A percentile compares a stretch with the other conserved stretches of the same genome.
Evolutionary conservation across 2,113 vertebrate species (phyloP).

Genomic region (Cryptomyrus ogoouensis): DNA sequence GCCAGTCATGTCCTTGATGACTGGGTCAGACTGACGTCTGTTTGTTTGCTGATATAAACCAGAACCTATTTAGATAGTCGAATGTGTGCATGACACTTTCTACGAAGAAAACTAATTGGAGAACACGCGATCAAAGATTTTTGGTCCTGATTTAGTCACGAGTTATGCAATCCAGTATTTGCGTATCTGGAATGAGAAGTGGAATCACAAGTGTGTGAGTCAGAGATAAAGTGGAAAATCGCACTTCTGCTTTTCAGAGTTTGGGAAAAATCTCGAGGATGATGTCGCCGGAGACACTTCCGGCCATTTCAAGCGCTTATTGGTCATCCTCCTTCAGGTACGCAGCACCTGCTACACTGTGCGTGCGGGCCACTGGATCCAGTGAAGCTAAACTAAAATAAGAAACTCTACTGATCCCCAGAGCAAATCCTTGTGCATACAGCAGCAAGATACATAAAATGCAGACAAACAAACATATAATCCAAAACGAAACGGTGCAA

Average conservation of each 20-base stretch:
- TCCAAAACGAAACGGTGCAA: neutral
- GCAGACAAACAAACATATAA: neutral
- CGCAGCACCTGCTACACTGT: neutral
- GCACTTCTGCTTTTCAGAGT: constrained; percentile 65
- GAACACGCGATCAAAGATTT: neutral
- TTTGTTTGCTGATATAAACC: neutral
- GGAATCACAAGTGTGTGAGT: neutral
- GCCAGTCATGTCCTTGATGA: no score
- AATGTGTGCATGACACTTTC: neutral
- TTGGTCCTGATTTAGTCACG: neutral
- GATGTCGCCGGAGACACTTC: constrained; percentile 81
- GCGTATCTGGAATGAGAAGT: neutral
- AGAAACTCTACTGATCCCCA: neutral
- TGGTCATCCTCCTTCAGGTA: constrained; percentile 92
- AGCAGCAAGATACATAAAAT: neutral
- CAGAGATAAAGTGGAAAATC: constrained; percentile 34
- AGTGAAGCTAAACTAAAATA: neutral
- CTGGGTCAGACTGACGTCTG: neutral
- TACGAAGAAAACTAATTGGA: neutral
- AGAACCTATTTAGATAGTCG: neutral
- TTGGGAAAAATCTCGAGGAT: constrained; percentile 76
- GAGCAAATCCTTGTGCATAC: neutral
- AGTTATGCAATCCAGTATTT: neutral
- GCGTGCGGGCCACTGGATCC: neutral
- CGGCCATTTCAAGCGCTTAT: constrained; percentile 78